Base-by-base conservation (phyloP, 2,113 vertebrate genomes). In the Scophthalmus maximus region DNA sequence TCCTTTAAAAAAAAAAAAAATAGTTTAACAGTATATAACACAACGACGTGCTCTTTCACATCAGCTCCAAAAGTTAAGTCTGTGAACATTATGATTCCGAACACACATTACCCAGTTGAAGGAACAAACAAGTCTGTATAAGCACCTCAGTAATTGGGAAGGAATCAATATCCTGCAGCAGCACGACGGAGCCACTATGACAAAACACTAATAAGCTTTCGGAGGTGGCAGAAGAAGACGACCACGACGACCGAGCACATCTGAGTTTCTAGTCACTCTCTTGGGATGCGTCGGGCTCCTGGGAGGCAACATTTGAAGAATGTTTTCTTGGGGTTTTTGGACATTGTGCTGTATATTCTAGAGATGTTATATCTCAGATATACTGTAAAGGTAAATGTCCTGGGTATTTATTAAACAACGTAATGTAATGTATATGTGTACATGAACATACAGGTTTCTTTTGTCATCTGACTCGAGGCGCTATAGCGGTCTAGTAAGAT, bases 201-300 rank as follows among this genome's bases (percentile, higher is more conserved):
- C 80, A 83, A 83, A 76, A 87, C 78, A 77, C 80, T 87, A 88
- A 87, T 88, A 76, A 73, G 86, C 75, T 79, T 84, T 81, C 40
- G 59, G 67, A 70, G 53, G 60, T 50, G 58, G 67, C 49, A 81
- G 76, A 47, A 27, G 58, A 52, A 62, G 58, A 82, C 18, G 11
- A 32, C 30, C n/a, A n/a, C n/a, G n/a, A n/a, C n/a, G n/a, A n/a
- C n/a, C n/a, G 20, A 3, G 44, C 17, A 32, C 60, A 53, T 67
- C 26, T 51, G 67, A 74, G 55, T 83, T 80, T 79, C 27, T 65
- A 70, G 63, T 71, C 68, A 49, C 67, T 68, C 74, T 59, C 76
- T 58, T 80, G 73, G 53, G 63, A 55, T 59, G 73, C 42, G 50
- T 50, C 38, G 29, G 29, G 11, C 70, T 78, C 82, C 76, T 59